Conservation (phyloP, 2,113 vertebrate species). For the Leucosticte australis region DNA sequence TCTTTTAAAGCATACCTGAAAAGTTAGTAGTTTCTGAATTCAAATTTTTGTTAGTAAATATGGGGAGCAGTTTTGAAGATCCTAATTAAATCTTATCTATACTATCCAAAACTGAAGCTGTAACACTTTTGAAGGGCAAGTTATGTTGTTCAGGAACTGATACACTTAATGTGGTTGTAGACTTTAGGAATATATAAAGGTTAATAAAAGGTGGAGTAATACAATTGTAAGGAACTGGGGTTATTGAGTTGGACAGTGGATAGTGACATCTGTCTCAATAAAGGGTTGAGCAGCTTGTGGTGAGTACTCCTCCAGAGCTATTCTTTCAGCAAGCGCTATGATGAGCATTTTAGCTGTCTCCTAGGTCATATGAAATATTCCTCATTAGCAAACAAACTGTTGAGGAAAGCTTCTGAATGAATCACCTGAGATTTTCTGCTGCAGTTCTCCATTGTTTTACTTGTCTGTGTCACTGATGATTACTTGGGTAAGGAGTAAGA, state of each 20-base stretch:
- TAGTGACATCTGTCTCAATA: not conserved
- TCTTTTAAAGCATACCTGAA: not conserved
- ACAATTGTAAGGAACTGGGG: not conserved
- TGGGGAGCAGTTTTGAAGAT: not conserved
- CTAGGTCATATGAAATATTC: not conserved
- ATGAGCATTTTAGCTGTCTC: not conserved
- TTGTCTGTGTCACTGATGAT: not conserved
- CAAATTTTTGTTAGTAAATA: not conserved
- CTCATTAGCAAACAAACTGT: not conserved
- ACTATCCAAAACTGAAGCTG: not conserved
- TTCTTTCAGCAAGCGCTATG: fast-evolving
- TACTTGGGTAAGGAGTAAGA: not conserved
- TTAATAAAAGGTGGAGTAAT: not conserved
- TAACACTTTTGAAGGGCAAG: not conserved
- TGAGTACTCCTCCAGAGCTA: not conserved
- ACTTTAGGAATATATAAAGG: not conserved
- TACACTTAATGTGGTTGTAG: not conserved
- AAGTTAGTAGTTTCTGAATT: not conserved
- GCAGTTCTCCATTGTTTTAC: not conserved
- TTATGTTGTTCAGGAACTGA: not conserved
- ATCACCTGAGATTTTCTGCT: not conserved
- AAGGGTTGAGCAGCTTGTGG: not conserved
- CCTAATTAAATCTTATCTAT: not conserved
- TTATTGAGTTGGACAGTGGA: not conserved
- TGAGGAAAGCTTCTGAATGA: not conserved